Percentiles rank a stretch among this genome's conserved stretches.
These are phyloP conservation scores for Iguana delicatissima DNA, from an alignment of 2,797 vertebrate species.

Conservation along the genomic window DNA sequence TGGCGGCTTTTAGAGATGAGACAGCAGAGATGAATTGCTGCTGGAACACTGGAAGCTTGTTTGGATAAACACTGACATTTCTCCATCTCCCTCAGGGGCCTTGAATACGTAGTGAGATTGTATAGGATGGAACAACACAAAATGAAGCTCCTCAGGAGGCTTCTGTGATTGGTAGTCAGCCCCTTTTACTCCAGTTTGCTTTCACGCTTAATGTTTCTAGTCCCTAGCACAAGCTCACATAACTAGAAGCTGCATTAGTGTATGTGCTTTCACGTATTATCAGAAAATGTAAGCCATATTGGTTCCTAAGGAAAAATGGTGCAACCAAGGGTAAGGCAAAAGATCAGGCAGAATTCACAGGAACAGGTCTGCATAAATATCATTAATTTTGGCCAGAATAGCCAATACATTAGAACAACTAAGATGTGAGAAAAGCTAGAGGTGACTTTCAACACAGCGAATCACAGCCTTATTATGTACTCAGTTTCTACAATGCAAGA, in stretches of 20 bases:
- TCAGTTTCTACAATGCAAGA: neutral
- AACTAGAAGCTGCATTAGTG: neutral
- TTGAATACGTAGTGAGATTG: neutral
- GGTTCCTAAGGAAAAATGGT: too few species aligned
- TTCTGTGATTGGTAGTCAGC: neutral
- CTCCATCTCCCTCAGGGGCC: conserved; percentile 43
- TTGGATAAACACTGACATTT: conserved; percentile 40
- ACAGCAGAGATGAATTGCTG: conserved; percentile 39
- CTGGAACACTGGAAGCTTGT: conserved; percentile 39
- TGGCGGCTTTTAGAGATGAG: conserved; percentile 32
- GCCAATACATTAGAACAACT: neutral
- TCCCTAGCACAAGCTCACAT: neutral
- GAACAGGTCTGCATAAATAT: neutral
- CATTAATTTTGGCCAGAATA: neutral
- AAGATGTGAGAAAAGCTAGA: neutral
- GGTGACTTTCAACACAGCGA: neutral
- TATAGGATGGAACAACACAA: neutral
- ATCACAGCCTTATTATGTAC: neutral
- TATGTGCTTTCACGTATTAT: neutral
- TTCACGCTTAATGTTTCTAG: neutral
- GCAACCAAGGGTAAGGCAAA: too few species aligned
- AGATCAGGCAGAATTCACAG: too few species aligned
- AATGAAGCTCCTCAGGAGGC: neutral
- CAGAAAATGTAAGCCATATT: neutral
- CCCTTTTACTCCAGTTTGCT: neutral